These are phyloP conservation scores for Sarcophaga caerulescens DNA, from an alignment of 2,888 invertebrate species.

Conservation along the genomic window DNA sequence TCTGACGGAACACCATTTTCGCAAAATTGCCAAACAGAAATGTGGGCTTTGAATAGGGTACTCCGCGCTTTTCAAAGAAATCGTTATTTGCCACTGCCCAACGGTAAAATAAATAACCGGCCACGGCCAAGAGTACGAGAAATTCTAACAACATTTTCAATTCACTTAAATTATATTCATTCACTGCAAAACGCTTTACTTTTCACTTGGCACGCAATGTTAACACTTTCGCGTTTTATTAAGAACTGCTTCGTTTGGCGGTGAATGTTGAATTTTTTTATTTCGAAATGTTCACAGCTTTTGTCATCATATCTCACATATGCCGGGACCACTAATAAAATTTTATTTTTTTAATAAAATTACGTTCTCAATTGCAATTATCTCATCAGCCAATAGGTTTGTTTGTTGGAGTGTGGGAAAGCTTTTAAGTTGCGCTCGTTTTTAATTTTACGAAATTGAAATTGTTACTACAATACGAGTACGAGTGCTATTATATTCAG, in stretches of 20 bases:
- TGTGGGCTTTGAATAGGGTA: slow-evolving; percentile 70
- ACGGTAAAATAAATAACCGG: slow-evolving; percentile 72
- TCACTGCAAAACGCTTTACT: background rate
- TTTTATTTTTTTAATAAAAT: background rate
- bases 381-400: background rate
- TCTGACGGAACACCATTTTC: slow-evolving; percentile 75
- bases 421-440: background rate
- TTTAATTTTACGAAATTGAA: background rate
- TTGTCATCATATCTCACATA: slow-evolving; percentile 21
- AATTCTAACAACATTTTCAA: slow-evolving; percentile 72
- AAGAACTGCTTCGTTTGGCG: slow-evolving; percentile 25
- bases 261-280: slow-evolving; percentile 32
- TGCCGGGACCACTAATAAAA: background rate
- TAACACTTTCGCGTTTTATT: slow-evolving; percentile 25
- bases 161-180: background rate
- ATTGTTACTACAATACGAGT: too few species aligned
- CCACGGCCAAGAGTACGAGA: slow-evolving; percentile 63
- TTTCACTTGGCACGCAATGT: background rate
- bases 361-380: background rate
- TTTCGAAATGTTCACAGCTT: slow-evolving; percentile 34
- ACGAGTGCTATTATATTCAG: background rate
- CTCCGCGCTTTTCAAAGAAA: slow-evolving; percentile 72
- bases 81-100: slow-evolving; percentile 72
- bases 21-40: slow-evolving; percentile 73
- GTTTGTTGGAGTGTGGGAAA: background rate